phyloP scores from a whole-genome alignment of 2,888 invertebrate genomes.

The Yponomeuta cagnagella region DNA sequence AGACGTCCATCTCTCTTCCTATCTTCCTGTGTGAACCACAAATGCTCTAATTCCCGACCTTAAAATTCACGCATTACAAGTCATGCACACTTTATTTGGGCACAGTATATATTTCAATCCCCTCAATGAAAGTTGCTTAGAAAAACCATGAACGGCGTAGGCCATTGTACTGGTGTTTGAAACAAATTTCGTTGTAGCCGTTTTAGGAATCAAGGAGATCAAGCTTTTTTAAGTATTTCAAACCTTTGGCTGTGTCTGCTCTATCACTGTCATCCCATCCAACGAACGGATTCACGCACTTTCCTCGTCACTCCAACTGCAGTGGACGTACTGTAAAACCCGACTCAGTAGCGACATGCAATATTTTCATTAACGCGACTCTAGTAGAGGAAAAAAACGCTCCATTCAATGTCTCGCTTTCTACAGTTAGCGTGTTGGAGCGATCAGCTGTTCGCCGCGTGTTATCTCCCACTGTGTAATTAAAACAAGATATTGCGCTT shows the following conservation, averaged over 20 bases:
- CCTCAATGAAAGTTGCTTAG: too few relatives aligned
- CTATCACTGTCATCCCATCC: not conserved
- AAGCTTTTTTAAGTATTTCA: too few relatives aligned
- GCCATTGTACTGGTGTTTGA: too few relatives aligned
- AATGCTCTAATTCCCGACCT: too few relatives aligned
- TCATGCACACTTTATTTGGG: too few relatives aligned
- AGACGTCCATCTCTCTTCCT: too few relatives aligned
- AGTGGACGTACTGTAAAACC: not conserved
- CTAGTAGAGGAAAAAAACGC: conserved; percentile 4
- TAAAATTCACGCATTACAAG: too few relatives aligned
- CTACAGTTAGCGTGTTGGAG: conserved; percentile 14
- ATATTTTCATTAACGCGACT: conserved; percentile 6
- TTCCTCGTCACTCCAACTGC: not conserved
- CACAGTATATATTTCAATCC: too few relatives aligned
- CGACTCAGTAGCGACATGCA: not conserved
- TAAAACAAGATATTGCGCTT: conserved; percentile 10
- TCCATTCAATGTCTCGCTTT: conserved; percentile 15
- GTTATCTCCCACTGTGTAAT: conserved; percentile 11
- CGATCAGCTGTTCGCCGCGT: conserved; percentile 15
- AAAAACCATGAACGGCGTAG: too few relatives aligned
- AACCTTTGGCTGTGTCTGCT: not conserved
- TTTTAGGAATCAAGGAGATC: too few relatives aligned
- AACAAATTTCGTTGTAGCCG: too few relatives aligned
- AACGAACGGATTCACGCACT: not conserved
- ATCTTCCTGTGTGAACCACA: too few relatives aligned